Base-by-base conservation (phyloP, 2,888 invertebrate genomes). In the Liodrosophila aerea region DNA sequence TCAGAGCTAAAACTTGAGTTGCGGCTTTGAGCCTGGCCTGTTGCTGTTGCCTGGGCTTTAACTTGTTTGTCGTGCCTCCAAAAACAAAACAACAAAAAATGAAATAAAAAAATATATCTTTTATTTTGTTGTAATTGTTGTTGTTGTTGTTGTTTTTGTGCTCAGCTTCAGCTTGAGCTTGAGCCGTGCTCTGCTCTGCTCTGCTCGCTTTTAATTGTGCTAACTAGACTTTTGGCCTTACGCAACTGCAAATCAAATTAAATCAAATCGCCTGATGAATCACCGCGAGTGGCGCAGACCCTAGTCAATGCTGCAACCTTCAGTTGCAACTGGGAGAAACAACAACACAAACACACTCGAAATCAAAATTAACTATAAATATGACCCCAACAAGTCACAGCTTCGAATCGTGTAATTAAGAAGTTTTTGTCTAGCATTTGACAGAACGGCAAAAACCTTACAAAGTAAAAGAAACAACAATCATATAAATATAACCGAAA, bases 11-110 rank as follows among this genome's bases (percentile, higher is more conserved):
- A 58, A 61, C 41, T 64, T 70, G 76, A 78, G 73, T 70, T 46
- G 47, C 37, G 47, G 41, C 13, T 59, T 60, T 68, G 60, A 68
- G 75, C 57, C 56, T n/a, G n/a, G n/a, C n/a, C n/a, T n/a, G n/a
- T n/a, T n/a, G n/a, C n/a, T n/a, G n/a, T n/a, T n/a, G n/a, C n/a
- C n/a, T 53, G 61, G 22, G 27, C 46, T 44, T 45, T 61, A 80
- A 80, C 78, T 80, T 60, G 84, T 83, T 80, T 83, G 82, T 84
- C 84, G 81, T 81, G 81, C 84, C 81, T 84, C 84, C 81, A 81
- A 78, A 73, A 60, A 33, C 33, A 45, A 43, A 22, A 22, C 22
- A 22, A 22, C 22, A 22, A 22, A 22, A 22, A 22, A 2, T 4
- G 16, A 39, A 52, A 2, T 29, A 15, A n/a, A 39, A 15, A 7